Conservation (phyloP, 2,113 vertebrate species). For the Stegastes partitus region DNA sequence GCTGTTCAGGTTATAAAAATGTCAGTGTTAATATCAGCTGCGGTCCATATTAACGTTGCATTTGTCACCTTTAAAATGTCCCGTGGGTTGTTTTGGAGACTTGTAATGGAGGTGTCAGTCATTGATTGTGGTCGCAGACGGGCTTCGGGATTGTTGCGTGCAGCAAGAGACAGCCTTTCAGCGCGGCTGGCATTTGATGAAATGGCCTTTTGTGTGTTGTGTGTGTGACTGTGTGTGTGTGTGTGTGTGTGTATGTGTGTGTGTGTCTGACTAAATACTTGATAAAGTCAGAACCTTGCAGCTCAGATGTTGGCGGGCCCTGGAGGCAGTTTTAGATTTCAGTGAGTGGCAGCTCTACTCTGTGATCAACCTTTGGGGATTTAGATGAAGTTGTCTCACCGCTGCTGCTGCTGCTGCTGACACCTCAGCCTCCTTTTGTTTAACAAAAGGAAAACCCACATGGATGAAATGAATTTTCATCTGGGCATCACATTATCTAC, state of each 20-base stretch:
- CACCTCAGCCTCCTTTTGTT: slow-evolving; percentile 29
- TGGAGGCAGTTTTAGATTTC: slow-evolving; percentile 54
- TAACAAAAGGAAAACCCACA: background rate
- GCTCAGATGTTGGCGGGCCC: slow-evolving; percentile 40
- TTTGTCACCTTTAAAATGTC: slow-evolving; percentile 62
- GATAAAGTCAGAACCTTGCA: slow-evolving; percentile 60
- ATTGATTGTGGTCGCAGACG: slow-evolving; percentile 59
- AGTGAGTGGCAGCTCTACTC: slow-evolving; percentile 61
- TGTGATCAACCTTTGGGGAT: slow-evolving; percentile 62
- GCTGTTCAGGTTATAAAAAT: slow-evolving; percentile 47
- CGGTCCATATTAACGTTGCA: slow-evolving; percentile 55
- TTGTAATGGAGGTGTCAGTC: slow-evolving; percentile 72
- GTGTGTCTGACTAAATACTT: slow-evolving; percentile 59
- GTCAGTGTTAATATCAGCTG: slow-evolving; percentile 49
- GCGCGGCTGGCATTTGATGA: slow-evolving; percentile 69
- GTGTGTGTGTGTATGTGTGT: slow-evolving; percentile 12
- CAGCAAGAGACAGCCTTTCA: slow-evolving; percentile 65
- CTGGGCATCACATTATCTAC: slow-evolving; percentile 5
- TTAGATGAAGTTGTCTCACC: slow-evolving; percentile 50
- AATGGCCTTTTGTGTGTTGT: slow-evolving; percentile 66
- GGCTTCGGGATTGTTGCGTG: slow-evolving; percentile 51
- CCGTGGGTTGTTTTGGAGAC: slow-evolving; percentile 27
- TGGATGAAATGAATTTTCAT: slow-evolving; percentile 8
- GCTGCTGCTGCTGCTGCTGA: slow-evolving; percentile 31
- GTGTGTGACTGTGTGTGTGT: slow-evolving; percentile 36